Percentiles rank a stretch among this genome's conserved stretches.
Conservation (phyloP, 2,888 invertebrate species). For the Zaprionus lineosus region DNA sequence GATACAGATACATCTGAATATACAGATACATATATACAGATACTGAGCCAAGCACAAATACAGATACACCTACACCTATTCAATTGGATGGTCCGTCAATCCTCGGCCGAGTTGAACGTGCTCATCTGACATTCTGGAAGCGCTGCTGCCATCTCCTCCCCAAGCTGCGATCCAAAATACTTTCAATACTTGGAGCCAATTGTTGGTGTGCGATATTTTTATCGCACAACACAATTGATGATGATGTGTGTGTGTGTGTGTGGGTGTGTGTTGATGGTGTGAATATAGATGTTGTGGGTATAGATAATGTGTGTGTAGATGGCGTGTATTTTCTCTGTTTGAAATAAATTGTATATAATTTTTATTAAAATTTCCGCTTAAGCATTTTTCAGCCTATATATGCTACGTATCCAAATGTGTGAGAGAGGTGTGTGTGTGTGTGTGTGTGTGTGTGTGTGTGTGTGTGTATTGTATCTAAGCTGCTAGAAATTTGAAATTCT, state of each 20-base stretch:
- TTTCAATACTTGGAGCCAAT: constrained; percentile 47
- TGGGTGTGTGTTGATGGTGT: too few species aligned
- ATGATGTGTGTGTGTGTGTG: constrained; percentile 1
- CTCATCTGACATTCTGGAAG: constrained; percentile 61
- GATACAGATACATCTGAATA: constrained; percentile 1
- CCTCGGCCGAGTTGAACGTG: constrained; percentile 73
- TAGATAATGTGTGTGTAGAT: too few species aligned
- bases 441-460: constrained; percentile 20
- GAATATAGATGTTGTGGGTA: too few species aligned
- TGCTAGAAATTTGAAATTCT: constrained; percentile 36
- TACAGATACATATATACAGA: constrained; percentile 8
- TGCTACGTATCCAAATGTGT: too few species aligned
- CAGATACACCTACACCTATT: constrained; percentile 46
- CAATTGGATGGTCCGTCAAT: constrained; percentile 55
- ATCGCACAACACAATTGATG: constrained; percentile 33
- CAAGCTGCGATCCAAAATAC: constrained; percentile 27
- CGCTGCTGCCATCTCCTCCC: constrained; percentile 24
- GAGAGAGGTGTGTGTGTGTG: background rate
- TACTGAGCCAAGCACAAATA: background rate
- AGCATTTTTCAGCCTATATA: constrained; percentile 45
- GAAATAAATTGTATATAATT: constrained; percentile 75
- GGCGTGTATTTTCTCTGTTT: constrained; percentile 58
- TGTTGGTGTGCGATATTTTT: constrained; percentile 46
- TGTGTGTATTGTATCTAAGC: constrained; percentile 13
- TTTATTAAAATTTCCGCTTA: constrained; percentile 76